Conservation (phyloP, 2,888 invertebrate genomes). For the Sclerodermus sp. region DNA sequence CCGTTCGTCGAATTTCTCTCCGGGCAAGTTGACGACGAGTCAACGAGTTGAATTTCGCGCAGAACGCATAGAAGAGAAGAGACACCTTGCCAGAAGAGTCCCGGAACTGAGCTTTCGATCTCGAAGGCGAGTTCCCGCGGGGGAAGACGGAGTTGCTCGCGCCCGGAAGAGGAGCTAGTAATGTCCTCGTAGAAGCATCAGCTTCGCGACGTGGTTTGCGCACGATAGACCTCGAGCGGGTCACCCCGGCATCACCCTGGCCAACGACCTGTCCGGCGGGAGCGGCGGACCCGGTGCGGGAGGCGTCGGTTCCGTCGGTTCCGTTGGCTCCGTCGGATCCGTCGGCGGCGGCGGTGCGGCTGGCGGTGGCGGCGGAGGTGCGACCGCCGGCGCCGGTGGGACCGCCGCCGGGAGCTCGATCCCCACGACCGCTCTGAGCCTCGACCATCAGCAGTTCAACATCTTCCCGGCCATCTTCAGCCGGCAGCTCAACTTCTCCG, state of each 20-base stretch:
- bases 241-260: conserved; percentile 56
- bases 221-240: conserved; percentile 37
- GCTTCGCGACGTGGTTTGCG: neutral
- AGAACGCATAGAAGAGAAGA: too few species aligned
- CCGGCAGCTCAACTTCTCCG: conserved; percentile 81
- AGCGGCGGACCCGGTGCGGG: conserved; percentile 46
- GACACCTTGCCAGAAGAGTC: neutral
- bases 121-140: too few species aligned
- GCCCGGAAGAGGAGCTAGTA: neutral
- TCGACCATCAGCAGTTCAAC: conserved; percentile 81
- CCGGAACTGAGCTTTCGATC: too few species aligned
- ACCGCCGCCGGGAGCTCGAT: conserved; percentile 48
- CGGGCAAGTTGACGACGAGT: too few species aligned
- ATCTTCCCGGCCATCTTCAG: conserved; percentile 91
- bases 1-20: too few species aligned
- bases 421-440: conserved; percentile 63
- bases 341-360: conserved; percentile 82
- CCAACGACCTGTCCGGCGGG: conserved; percentile 54
- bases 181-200: conserved; percentile 18
- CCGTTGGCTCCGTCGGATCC: conserved; percentile 64
- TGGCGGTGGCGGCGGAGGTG: conserved; percentile 61
- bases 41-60: too few species aligned
- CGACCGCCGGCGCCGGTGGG: conserved; percentile 75
- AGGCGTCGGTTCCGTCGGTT: conserved; percentile 58
- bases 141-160: neutral